Evolutionary conservation across 2,888 invertebrate species (phyloP), one percentile per base, ranked within the genome.

Genomic region (Oscheius sp.): DNA sequence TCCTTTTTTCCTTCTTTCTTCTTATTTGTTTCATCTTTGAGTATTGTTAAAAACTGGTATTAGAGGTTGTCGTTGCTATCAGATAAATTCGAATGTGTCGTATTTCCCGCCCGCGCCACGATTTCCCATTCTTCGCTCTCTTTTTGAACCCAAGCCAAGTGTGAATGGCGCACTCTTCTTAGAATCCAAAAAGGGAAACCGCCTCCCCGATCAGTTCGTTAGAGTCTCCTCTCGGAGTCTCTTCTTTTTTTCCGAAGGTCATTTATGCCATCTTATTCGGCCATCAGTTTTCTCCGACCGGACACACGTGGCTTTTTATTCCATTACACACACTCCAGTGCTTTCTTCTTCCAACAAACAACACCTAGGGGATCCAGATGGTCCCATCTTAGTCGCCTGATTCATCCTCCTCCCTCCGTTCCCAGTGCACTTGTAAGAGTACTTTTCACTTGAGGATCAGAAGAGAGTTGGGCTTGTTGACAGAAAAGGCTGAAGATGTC

Each of bases 301-400:
- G n/a, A 29, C 61, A 61, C 61, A 61, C 61, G 61, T 61, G 61
- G 61, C 61, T 43, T 45, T 61, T 45, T 61, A 41, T 43, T 61
- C 61, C 61, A 61, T 61, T 61, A 61, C 58, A 58, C 49, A 35
- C 58, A 61, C 61, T n/a, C 25, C 18, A 21, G 55, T 21, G 55
- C 23, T 13, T 16, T 41, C 59, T 41, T 61, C 43, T 61, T 61
- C 43, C 61, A 61, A 61, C 61, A 61, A 61, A 61, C 61, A 61
- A 41, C 61, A 35, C 35, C 35, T 55, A 55, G 55, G 13, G 55
- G 21, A 13, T 3, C 35, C 35, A 35, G 35, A 35, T 35, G 35
- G 35, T 9, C 35, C 35, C 35, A 35, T 35, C 35, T 9, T 9
- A 35, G 35, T 35, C 35, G 9, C 3, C 35, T 35, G 35, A 9